Evolutionary conservation across 2,888 invertebrate genomes (phyloP).

Genomic region (Phymatocera aterrima): DNA sequence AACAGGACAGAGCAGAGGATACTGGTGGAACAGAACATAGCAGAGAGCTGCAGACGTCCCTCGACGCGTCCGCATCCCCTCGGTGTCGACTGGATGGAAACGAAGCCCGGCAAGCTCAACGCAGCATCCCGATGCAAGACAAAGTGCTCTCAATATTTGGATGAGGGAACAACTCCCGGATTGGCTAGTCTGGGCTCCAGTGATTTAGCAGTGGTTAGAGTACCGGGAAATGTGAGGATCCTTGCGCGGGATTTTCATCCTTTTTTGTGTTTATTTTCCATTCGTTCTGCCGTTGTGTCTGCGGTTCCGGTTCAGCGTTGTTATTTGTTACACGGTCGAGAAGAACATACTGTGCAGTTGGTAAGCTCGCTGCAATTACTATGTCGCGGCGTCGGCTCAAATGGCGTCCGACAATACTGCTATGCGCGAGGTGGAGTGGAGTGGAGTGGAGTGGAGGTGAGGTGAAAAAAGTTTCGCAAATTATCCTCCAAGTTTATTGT

Average conservation of each 20-base stretch:
- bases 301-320: neutral
- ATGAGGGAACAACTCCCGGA: conserved; percentile 21
- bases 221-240: neutral
- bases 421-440: neutral
- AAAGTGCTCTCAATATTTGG: conserved; percentile 44
- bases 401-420: neutral
- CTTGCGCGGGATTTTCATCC: too few relatives aligned
- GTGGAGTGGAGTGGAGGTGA: neutral
- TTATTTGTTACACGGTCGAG: neutral
- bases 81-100: conserved; percentile 19
- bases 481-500: neutral
- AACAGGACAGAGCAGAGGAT: neutral
- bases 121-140: conserved; percentile 42
- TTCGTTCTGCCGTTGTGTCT: too few relatives aligned
- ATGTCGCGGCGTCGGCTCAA: neutral
- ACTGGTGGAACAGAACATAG: neutral
- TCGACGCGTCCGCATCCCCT: conserved; percentile 3
- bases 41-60: neutral
- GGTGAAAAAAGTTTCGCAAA: conserved; percentile 10
- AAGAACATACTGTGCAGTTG: neutral
- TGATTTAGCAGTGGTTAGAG: neutral
- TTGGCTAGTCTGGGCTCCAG: neutral
- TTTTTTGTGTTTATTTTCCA: neutral
- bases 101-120: conserved; percentile 29
- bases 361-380: neutral